Evolutionary conservation across 1,140 invertebrate species (phyloP).

Genomic region (Drepana arcuata): DNA sequence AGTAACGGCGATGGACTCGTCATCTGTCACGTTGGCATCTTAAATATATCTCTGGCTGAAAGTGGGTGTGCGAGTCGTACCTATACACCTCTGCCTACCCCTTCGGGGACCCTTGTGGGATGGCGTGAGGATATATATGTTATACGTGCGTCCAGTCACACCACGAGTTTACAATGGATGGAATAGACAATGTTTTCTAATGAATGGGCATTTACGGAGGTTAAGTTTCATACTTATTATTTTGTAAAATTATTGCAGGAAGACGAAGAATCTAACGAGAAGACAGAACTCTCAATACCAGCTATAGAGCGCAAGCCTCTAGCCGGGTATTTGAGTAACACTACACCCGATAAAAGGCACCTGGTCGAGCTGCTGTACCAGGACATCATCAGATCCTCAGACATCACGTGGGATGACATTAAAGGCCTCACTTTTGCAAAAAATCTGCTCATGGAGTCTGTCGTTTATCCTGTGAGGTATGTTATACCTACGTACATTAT

Average conservation of each 20-base stretch:
- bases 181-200: too few species aligned
- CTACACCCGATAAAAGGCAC: constrained; percentile 39
- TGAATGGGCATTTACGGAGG: too few species aligned
- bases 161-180: too few species aligned
- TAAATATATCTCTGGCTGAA: too few species aligned
- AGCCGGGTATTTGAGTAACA: constrained; percentile 26
- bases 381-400: constrained; percentile 60
- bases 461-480: constrained; percentile 87
- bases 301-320: constrained; percentile 76
- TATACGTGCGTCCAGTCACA: too few species aligned
- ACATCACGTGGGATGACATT: constrained; percentile 80
- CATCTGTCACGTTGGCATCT: too few species aligned
- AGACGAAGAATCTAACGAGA: constrained; percentile 8
- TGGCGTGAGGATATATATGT: too few species aligned
- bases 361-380: constrained; percentile 50
- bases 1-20: too few species aligned
- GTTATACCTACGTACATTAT: not conserved
- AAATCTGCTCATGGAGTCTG: constrained; percentile 88
- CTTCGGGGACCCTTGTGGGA: too few species aligned
- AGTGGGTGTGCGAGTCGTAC: too few species aligned
- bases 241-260: constrained; percentile 28
- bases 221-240: too few species aligned
- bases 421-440: constrained; percentile 87
- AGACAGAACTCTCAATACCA: constrained; percentile 22
- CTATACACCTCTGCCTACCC: too few species aligned